Evolutionary conservation across 1,140 invertebrate genomes (phyloP), one percentile per base, ranked within the genome.

Genomic region (Drosophila burlai): DNA sequence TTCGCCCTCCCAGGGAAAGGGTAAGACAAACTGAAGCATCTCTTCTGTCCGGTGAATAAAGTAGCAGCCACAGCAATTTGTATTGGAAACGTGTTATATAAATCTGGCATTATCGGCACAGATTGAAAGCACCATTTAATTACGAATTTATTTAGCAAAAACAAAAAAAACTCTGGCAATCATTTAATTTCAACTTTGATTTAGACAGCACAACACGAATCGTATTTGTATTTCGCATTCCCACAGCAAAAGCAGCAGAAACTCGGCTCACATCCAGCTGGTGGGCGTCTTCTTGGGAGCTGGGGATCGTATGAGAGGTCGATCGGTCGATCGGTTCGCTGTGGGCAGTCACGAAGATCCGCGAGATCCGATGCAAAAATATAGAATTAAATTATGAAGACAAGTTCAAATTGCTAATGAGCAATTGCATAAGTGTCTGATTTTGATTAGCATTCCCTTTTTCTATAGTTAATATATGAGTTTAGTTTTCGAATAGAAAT

Each of bases 381-480:
- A 42, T 76, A 46, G 42, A 36, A 75, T 50, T 65, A 66, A 40
- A 60, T 67, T 76, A 66, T 76, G 62, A 57, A 57, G 74, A 76
- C 15, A 54, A 46, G 69, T 61, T 73, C 3, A 75, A 68, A 69
- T 72, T 72, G 69, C 69, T 50, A 73, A 73, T 73, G 69, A 69
- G 45, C 58, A 69, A 63, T 75, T 85, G 79, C 58, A 85, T 65
- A 82, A 86, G 57, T 68, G 60, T 74, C 52, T 74, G 63, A 62
- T 63, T 76, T 83, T 60, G 57, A 80, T 83, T 83, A 84, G 61
- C 55, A 83, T 84, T 72, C 59, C 62, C 69, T n/a, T 85, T 81
- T 63, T 47, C 36, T 54, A 65, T 64, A 82, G 69, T 79, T 65
- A 16, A 21, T 47, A 67, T 64, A 57, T 60, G 46, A 46, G 47